Evolutionary conservation across 2,888 invertebrate genomes (phyloP).

Genomic region (Lasius platythorax): DNA sequence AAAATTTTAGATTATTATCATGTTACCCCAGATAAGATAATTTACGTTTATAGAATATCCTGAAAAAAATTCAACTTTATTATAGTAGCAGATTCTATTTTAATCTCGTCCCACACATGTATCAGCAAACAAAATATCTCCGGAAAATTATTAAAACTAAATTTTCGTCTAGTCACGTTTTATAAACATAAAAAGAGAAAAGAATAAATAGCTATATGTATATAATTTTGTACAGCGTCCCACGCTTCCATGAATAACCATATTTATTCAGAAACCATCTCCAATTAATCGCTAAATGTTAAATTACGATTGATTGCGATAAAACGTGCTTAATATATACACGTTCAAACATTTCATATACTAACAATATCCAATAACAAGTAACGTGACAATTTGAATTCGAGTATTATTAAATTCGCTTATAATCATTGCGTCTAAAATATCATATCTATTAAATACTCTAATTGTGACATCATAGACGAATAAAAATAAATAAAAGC

Average conservation of each 20-base stretch:
- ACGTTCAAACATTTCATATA: background rate
- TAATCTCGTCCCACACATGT: background rate
- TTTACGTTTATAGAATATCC: background rate
- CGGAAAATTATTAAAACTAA: slow-evolving; percentile 49
- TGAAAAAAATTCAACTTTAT: slow-evolving; percentile 10
- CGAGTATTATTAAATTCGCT: background rate
- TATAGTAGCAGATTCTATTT: background rate
- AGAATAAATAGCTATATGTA: slow-evolving; percentile 1
- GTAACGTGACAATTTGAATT: background rate
- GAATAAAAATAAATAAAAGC: background rate
- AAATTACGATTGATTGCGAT: background rate
- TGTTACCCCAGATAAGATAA: background rate
- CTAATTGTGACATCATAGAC: background rate
- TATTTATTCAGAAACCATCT: slow-evolving; percentile 1
- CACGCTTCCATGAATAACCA: background rate
- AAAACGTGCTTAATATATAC: background rate
- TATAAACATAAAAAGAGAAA: slow-evolving; percentile 59
- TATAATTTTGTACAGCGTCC: background rate
- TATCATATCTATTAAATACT: background rate
- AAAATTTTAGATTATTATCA: background rate
- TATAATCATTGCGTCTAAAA: background rate
- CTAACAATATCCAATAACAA: background rate
- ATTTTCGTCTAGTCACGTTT: slow-evolving; percentile 66
- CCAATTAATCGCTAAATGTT: background rate
- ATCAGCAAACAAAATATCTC: slow-evolving; percentile 22